Conservation (phyloP, 1,140 invertebrate genomes). For the Pinna nobilis region DNA sequence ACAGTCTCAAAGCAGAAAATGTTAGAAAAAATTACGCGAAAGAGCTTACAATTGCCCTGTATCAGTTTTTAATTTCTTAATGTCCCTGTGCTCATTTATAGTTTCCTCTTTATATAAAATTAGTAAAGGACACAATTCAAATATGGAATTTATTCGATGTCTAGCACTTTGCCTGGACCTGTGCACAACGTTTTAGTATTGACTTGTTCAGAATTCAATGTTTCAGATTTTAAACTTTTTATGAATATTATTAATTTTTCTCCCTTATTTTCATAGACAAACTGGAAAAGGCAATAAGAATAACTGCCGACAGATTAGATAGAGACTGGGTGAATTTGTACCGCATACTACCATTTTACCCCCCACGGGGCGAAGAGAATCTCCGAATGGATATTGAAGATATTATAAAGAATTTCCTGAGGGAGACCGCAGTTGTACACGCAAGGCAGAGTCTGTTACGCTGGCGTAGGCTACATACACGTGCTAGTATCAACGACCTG, state of each 20-base stretch:
- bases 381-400: conserved; percentile 63
- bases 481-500: conserved; percentile 64
- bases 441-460: conserved; percentile 53
- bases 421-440: conserved; percentile 55
- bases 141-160: too few species aligned
- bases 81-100: too few species aligned
- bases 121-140: too few species aligned
- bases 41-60: too few species aligned
- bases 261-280: conserved; percentile 59
- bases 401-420: conserved; percentile 59
- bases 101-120: too few species aligned
- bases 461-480: conserved; percentile 68
- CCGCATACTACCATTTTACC: conserved; percentile 65
- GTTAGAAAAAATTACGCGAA: too few species aligned
- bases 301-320: conserved; percentile 61
- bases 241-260: neutral
- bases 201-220: too few species aligned
- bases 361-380: conserved; percentile 63
- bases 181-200: too few species aligned
- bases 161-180: too few species aligned
- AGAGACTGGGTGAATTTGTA: conserved; percentile 67
- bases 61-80: too few species aligned
- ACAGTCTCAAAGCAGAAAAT: too few species aligned
- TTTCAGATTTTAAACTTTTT: too few species aligned
- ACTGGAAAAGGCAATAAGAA: conserved; percentile 51